These are phyloP conservation scores for Chromobotia macracanthus DNA, from an alignment of 2,797 vertebrate species.

Conservation along the genomic window DNA sequence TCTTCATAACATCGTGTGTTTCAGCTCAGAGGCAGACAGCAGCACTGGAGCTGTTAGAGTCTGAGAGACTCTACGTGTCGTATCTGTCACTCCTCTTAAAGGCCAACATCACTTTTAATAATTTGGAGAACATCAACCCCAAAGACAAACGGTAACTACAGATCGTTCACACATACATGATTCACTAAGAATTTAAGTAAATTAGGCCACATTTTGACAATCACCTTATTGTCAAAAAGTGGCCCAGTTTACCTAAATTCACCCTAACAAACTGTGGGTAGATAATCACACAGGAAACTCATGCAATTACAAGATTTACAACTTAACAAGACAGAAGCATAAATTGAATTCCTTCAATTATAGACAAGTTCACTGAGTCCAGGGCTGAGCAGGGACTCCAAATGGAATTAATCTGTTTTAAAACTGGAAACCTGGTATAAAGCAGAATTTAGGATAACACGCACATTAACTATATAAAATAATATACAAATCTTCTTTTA, in stretches of 20 bases:
- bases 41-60: conserved; percentile 92
- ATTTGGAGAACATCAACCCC: conserved; percentile 82
- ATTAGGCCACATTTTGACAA: not conserved
- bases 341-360: not conserved
- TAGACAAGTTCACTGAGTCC: not conserved
- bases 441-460: conserved; percentile 15
- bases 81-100: conserved; percentile 92
- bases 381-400: conserved; percentile 31
- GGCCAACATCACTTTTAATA: conserved; percentile 92
- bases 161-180: not conserved
- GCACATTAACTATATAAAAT: not conserved
- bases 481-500: no score
- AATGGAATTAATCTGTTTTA: conserved; percentile 56
- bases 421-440: conserved; percentile 59
- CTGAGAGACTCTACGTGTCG: conserved; percentile 92
- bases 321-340: not conserved
- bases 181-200: not conserved
- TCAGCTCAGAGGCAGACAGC: conserved; percentile 89
- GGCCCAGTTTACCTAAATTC: not conserved
- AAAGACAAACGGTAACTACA: conserved; percentile 89
- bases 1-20: conserved; percentile 7
- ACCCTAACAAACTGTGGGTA: not conserved
- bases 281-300: not conserved
- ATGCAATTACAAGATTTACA: not conserved
- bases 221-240: not conserved